Percentiles rank a stretch among this genome's conserved stretches.
phyloP scores from a whole-genome alignment of 2,797 vertebrate species.

The Coccyzus lansbergi region DNA sequence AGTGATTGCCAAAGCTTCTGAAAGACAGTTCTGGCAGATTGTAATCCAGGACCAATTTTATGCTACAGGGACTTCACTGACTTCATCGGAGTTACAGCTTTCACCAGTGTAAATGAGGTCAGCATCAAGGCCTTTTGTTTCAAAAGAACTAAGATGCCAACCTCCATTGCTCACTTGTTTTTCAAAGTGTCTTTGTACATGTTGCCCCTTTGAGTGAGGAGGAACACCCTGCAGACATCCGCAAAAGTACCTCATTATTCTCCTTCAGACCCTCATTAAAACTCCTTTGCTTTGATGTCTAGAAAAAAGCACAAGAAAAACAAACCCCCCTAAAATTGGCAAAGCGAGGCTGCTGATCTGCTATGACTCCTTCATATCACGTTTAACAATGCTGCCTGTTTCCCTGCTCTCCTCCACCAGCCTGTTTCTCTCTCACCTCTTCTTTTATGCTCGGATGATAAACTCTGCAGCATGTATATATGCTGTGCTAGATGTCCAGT shows the following conservation, averaged over 20 bases:
- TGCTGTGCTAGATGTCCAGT: neutral
- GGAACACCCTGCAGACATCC: constrained; percentile 66
- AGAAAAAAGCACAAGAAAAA: constrained; percentile 5
- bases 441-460: neutral
- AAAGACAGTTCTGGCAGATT: neutral
- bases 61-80: constrained; percentile 36
- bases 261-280: constrained; percentile 69
- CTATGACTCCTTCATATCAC: neutral
- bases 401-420: neutral
- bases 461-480: neutral
- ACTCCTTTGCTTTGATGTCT: constrained; percentile 57
- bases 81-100: constrained; percentile 36
- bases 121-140: constrained; percentile 10
- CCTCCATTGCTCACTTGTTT: constrained; percentile 55
- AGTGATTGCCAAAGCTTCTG: neutral
- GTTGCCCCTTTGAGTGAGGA: constrained; percentile 54
- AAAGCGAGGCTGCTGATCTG: constrained; percentile 10
- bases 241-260: constrained; percentile 66
- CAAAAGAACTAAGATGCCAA: constrained; percentile 45
- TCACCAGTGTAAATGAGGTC: constrained; percentile 60
- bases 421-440: neutral
- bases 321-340: neutral
- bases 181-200: constrained; percentile 66
- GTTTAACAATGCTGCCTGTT: neutral
- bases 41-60: constrained; percentile 37